Conservation (phyloP, 2,888 invertebrate species). For the Tribolium freemani region DNA sequence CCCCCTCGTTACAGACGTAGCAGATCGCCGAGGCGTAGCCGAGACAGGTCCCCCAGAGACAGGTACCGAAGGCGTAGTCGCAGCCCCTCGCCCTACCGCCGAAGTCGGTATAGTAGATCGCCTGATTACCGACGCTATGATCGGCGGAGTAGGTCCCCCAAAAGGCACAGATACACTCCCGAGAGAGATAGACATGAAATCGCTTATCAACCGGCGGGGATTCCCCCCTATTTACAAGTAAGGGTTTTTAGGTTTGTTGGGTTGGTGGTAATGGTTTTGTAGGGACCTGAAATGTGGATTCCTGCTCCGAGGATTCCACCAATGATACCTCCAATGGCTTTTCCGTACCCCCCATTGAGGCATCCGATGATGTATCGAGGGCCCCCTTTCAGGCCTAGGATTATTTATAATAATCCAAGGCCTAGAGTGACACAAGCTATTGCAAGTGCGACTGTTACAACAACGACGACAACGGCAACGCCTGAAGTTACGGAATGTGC, state of each 20-base stretch:
- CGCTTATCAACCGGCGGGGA: not conserved
- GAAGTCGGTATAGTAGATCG: not conserved
- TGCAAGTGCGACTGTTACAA: not conserved
- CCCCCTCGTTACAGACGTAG: not conserved
- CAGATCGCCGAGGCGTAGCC: not conserved
- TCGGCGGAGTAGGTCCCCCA: not conserved
- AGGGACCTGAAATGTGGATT: constrained; percentile 31
- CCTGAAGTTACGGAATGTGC: not conserved
- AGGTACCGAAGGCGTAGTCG: not conserved
- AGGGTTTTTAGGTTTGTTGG: not conserved
- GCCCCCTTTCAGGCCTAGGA: constrained; percentile 17
- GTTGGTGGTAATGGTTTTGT: not conserved
- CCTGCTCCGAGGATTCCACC: constrained; percentile 19
- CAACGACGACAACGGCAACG: not conserved
- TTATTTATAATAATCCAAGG: constrained; percentile 14
- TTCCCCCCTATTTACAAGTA: constrained; percentile 26
- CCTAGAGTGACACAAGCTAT: not conserved
- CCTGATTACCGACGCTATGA: not conserved
- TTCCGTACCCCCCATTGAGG: constrained; percentile 1
- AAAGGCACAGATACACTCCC: not conserved
- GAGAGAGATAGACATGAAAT: not conserved
- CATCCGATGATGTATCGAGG: constrained; percentile 2
- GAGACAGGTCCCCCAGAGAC: not conserved
- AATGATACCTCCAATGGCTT: constrained; percentile 22
- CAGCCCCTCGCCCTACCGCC: not conserved